phyloP scores from a whole-genome alignment of 2,888 invertebrate genomes.

The Polyommatus iphigenia region DNA sequence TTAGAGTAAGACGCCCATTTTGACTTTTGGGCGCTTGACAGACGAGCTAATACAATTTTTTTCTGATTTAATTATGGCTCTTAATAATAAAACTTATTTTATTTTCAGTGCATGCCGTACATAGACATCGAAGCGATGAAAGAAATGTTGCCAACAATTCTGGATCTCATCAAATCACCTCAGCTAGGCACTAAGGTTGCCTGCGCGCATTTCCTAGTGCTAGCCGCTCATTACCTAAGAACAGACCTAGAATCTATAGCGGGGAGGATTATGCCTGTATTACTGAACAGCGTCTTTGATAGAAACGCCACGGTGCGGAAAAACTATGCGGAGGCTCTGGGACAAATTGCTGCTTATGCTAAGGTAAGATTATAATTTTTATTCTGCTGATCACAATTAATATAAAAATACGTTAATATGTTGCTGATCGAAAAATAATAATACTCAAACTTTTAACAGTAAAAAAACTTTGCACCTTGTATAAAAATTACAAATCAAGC shows the following conservation, averaged over 20 bases:
- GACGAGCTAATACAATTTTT: too few relatives aligned
- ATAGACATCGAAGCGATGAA: slow-evolving; percentile 88
- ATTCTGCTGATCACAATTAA: too few relatives aligned
- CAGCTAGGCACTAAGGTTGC: slow-evolving; percentile 92
- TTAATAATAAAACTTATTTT: too few relatives aligned
- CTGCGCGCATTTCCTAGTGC: slow-evolving; percentile 88
- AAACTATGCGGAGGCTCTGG: slow-evolving; percentile 90
- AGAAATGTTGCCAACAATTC: slow-evolving; percentile 88
- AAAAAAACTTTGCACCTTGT: too few relatives aligned
- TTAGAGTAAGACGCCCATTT: too few relatives aligned
- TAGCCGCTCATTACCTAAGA: slow-evolving; percentile 81
- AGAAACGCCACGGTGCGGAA: slow-evolving; percentile 91
- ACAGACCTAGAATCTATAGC: slow-evolving; percentile 79
- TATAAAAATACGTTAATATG: too few relatives aligned
- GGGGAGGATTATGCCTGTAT: slow-evolving; percentile 76
- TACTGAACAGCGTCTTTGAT: slow-evolving; percentile 90
- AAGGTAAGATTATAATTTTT: too few relatives aligned
- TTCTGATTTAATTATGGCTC: too few relatives aligned
- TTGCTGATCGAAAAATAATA: too few relatives aligned
- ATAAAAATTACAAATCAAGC: too few relatives aligned
- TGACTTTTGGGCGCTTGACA: too few relatives aligned
- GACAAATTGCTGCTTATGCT: slow-evolving; percentile 89
- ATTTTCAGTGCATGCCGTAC: slow-evolving; percentile 82
- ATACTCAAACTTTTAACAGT: too few relatives aligned
- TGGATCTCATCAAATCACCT: slow-evolving; percentile 91